phyloP scores from a whole-genome alignment of 1,140 invertebrate species.

The Apocrypta bakeri region DNA sequence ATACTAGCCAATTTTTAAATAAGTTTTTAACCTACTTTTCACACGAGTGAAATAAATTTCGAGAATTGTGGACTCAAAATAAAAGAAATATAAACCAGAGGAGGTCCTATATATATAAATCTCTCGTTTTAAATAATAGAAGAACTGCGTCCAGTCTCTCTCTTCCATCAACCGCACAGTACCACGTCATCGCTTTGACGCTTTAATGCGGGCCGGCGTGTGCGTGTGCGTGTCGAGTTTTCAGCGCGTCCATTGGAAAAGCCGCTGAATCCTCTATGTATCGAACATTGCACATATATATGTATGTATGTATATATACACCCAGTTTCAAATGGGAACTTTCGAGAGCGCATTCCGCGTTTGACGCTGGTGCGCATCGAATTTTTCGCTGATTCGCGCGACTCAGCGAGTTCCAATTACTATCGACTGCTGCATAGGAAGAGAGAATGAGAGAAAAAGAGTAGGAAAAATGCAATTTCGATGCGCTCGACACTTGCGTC shows the following conservation, averaged over 20 bases:
- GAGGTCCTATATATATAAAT: too few relatives aligned
- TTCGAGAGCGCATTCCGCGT: not conserved
- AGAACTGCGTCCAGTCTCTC: not conserved
- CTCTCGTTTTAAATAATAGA: slow-evolving; percentile 9
- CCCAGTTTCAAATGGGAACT: not conserved
- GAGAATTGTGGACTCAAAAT: not conserved
- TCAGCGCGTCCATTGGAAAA: slow-evolving; percentile 5
- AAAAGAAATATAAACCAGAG: not conserved
- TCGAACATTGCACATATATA: not conserved
- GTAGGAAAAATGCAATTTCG: slow-evolving; percentile 40
- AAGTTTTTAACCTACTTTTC: too few relatives aligned
- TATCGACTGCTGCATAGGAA: not conserved
- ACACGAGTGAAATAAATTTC: not conserved
- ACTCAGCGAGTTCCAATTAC: slow-evolving; percentile 42
- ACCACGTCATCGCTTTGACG: slow-evolving; percentile 36
- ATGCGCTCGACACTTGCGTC: slow-evolving; percentile 5
- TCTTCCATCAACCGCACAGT: not conserved
- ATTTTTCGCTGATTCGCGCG: slow-evolving; percentile 36
- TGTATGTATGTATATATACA: not conserved
- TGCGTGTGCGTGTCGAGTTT: not conserved
- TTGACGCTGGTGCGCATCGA: slow-evolving; percentile 10
- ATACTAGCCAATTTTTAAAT: too few relatives aligned
- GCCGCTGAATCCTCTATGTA: slow-evolving; percentile 9
- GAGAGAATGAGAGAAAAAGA: not conserved
- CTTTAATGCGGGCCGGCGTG: not conserved